phyloP scores from a whole-genome alignment of 2,888 invertebrate genomes.

The Lithophane semibrunnea region DNA sequence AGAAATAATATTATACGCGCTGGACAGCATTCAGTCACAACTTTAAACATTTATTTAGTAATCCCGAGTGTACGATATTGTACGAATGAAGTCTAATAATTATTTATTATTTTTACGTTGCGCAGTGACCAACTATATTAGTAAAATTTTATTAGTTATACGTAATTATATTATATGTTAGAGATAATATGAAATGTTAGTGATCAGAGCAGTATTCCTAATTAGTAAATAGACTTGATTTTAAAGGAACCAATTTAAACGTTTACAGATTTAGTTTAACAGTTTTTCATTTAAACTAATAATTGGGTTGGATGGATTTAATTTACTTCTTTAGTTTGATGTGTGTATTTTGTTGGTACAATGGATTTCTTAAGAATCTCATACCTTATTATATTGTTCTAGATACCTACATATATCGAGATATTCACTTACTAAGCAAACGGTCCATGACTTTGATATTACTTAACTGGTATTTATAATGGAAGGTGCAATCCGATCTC shows the following conservation, averaged over 20 bases:
- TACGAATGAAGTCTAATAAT: too few relatives aligned
- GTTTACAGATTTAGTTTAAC: neutral
- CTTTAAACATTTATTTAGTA: too few relatives aligned
- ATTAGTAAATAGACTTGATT: neutral
- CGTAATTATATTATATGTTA: neutral
- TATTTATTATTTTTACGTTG: neutral
- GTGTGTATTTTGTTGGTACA: neutral
- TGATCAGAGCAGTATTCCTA: neutral
- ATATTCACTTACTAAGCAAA: too few relatives aligned
- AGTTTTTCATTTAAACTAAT: neutral
- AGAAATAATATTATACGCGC: too few relatives aligned
- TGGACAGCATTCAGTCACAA: too few relatives aligned
- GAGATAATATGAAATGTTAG: neutral
- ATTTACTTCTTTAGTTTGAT: neutral
- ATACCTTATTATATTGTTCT: too few relatives aligned
- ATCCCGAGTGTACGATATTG: too few relatives aligned
- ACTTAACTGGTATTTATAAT: neutral
- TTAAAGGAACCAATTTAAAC: neutral
- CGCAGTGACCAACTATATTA: neutral
- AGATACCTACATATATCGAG: too few relatives aligned
- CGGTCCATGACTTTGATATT: neutral
- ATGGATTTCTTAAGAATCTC: too few relatives aligned
- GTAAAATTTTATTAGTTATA: neutral
- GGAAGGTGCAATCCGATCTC: neutral
- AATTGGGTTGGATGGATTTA: neutral